phyloP scores from a whole-genome alignment of 2,797 vertebrate genomes.

The Esox lucius region DNA sequence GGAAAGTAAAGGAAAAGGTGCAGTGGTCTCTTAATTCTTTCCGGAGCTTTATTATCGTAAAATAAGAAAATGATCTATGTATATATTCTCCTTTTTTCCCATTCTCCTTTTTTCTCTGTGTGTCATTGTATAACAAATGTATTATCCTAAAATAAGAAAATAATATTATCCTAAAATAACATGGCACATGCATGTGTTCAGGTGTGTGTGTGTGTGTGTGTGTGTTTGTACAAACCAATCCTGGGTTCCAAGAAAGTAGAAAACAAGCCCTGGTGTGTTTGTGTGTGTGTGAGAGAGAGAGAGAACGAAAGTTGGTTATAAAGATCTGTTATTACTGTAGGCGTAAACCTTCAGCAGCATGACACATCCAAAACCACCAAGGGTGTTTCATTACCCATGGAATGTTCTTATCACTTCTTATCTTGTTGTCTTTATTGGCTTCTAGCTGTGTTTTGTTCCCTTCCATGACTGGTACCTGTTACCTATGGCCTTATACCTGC shows the following conservation, averaged over 20 bases:
- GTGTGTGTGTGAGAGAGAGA: not conserved
- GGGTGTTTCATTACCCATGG: not conserved
- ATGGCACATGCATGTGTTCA: constrained; percentile 3
- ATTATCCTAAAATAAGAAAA: not conserved
- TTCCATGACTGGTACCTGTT: constrained; percentile 7
- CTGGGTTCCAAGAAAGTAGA: constrained; percentile 42
- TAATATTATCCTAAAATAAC: not conserved
- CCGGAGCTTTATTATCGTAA: too few relatives aligned
- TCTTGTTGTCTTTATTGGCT: constrained; percentile 22
- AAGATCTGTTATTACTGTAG: constrained; percentile 12
- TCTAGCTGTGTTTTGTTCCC: constrained; percentile 26
- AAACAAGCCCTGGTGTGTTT: constrained; percentile 32
- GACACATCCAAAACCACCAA: constrained; percentile 30
- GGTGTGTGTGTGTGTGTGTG: not conserved
- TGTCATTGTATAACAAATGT: too few relatives aligned
- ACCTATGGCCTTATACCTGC: constrained; percentile 58
- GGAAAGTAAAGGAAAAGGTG: too few relatives aligned
- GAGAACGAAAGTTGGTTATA: not conserved
- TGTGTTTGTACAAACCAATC: not conserved
- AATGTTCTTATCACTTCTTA: constrained; percentile 50
- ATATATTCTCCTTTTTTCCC: too few relatives aligned
- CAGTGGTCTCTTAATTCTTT: too few relatives aligned
- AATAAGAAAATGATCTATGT: not conserved
- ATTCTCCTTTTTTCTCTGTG: too few relatives aligned
- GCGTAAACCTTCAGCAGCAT: constrained; percentile 27